Evolutionary conservation across 2,797 vertebrate species (phyloP).

Genomic region (Sebastolobus altivelis): DNA sequence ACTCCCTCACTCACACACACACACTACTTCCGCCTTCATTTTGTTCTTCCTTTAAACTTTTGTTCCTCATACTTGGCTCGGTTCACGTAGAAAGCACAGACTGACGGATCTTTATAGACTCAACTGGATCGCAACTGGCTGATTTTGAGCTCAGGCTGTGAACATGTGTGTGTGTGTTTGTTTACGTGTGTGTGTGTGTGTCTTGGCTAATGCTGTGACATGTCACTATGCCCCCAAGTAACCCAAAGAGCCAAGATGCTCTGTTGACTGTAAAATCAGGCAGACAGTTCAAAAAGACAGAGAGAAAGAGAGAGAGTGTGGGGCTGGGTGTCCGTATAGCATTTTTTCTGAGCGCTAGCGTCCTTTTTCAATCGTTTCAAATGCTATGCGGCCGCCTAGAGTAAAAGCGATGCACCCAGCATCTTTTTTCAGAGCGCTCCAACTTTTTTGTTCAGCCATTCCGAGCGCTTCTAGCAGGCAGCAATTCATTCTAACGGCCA

Average conservation of each 20-base stretch:
- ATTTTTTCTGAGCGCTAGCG: no score
- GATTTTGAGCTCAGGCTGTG: background rate
- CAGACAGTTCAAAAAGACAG: background rate
- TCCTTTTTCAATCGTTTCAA: no score
- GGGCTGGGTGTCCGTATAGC: no score
- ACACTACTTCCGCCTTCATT: conserved; percentile 14
- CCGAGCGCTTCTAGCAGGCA: no score
- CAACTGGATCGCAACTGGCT: background rate
- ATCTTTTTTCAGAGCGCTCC: no score
- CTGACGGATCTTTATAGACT: background rate
- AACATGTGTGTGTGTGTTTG: background rate
- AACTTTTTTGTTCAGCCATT: no score
- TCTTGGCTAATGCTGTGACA: background rate
- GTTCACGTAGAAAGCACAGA: background rate
- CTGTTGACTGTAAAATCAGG: conserved; percentile 4
- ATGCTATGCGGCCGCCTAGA: no score
- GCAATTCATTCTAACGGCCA: no score
- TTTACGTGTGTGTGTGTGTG: background rate
- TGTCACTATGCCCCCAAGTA: background rate
- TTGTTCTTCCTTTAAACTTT: conserved; percentile 31
- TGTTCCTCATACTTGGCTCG: background rate
- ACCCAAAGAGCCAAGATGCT: conserved; percentile 3
- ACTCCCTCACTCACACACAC: conserved; percentile 23
- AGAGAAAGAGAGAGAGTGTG: background rate
- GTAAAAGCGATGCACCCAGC: no score